Evolutionary conservation across 2,113 vertebrate genomes (phyloP), one percentile per base, ranked within the genome.

Genomic region (Brachypteracias leptosomus): DNA sequence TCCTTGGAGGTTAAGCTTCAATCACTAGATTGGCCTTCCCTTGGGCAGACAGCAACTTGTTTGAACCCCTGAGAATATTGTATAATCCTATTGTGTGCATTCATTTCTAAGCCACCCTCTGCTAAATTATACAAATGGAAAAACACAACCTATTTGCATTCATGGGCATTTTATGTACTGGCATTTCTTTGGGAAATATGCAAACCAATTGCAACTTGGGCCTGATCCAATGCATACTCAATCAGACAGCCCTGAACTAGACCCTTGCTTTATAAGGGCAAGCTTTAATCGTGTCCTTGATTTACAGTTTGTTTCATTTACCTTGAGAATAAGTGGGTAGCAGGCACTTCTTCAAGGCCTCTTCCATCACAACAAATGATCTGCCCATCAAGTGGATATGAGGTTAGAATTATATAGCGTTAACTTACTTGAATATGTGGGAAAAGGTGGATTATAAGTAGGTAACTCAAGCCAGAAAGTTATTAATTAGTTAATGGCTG

Each of bases 401-500:
- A 93, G 85, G 83, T 84, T 93, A 38, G 61, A 72, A 94, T 90
- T 90, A 89, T 24, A 47, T 61, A 68, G 70, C 44, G 86, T 85
- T 57, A 73, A 61, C 52, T 91, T 52, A 46, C 92, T 92, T 91
- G 92, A 92, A 55, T 82, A 86, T 86, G 76, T 90, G 86, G 88
- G 95, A 90, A 89, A 86, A 93, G 61, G 31, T 75, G 90, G 79
- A 54, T 86, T 95, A 55, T 33, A 85, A 85, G 63, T 26, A 91
- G 68, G 21, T 52, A 93, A 6, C 44, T 90, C 49, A 28, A 96
- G 36, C 40, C 83, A 93, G 76, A 92, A 89, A 15, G 13, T 89
- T 97, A 96, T 94, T 96, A 96, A 95, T 96, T 95, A 87, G 70
- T 89, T 97, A 96, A 96, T 94, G 66, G 66, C 12, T 85, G 61